Evolutionary conservation across 2,888 invertebrate genomes (phyloP), one percentile per base, ranked within the genome.

Genomic region (Agrotis clavis): DNA sequence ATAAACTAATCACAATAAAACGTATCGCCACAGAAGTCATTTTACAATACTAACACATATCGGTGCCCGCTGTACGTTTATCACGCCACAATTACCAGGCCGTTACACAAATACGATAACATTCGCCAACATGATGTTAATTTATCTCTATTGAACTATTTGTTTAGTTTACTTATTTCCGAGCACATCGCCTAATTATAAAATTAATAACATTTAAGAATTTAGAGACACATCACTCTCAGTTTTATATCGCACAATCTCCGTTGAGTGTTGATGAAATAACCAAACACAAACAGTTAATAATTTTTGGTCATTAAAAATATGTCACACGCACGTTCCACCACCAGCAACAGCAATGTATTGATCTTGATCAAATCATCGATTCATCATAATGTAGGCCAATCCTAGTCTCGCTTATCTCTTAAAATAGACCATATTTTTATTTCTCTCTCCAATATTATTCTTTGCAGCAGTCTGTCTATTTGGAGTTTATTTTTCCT

Each of bases 11-110:
- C 88, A 92, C 90, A 83, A 94, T 88, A 87, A 94, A 88, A 86
- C 91, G 92, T 87, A 89, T 90, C 86, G 89, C 89, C 88, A 90
- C 88, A 88, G 90, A 88, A 92, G 89, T 91, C 95, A 96, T 95
- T 93, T 90, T 94, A 92, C 88, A 87, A 84, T 86, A 90, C 89
- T 92, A 92, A 77, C 74, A 83, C 78, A 86, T 87, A 87, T 87
- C 85, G 72, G 79, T 87, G 83, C 76, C 76, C 88, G 89, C 84
- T 79, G 84, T 82, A 76, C 83, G 87, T 88, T 92, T 92, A 93
- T 92, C 91, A 87, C 86, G 81, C 79, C 68, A 77, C 81, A 86
- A 86, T 85, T 84, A 80, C 86, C 87, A 83, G 81, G 77, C 85
- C 81, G 71, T 85, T 82, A 83, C 74, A 82, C 79, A 86, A 79